These are phyloP conservation scores for Microcebus lehilahytsara DNA, from an alignment of 2,113 vertebrate genomes.

Conservation along the genomic window DNA sequence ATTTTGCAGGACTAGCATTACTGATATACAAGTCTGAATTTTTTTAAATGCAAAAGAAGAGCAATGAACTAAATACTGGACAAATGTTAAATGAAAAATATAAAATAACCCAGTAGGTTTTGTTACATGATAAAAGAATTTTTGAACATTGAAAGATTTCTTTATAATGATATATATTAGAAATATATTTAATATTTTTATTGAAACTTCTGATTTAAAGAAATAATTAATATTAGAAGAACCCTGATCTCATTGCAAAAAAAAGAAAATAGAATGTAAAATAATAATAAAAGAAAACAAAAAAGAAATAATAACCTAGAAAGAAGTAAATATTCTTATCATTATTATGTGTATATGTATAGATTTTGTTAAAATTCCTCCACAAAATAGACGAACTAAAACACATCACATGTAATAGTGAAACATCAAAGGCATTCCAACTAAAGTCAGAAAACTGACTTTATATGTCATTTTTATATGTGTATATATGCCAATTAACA, in stretches of 20 bases:
- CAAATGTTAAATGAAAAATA: not conserved
- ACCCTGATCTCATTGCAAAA: too few species aligned
- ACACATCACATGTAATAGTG: not conserved
- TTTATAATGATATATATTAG: not conserved
- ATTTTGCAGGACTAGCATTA: not conserved
- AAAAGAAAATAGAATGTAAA: too few species aligned
- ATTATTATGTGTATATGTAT: not conserved
- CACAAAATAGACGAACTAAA: not conserved
- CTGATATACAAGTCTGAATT: not conserved
- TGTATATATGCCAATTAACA: not conserved
- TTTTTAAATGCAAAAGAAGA: not conserved
- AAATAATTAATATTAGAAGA: not conserved
- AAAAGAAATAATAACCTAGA: not conserved
- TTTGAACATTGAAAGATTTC: not conserved
- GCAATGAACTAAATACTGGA: not conserved
- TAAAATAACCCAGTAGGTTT: not conserved
- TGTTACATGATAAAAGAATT: not conserved
- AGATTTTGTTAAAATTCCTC: not conserved
- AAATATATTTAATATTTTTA: not conserved
- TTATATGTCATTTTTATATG: too few species aligned
- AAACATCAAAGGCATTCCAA: not conserved
- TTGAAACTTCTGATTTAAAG: not conserved
- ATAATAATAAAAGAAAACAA: too few species aligned
- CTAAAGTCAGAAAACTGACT: not conserved
- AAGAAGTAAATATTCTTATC: not conserved